Base-by-base conservation (phyloP, 2,888 invertebrate genomes). In the Helleia helle region DNA sequence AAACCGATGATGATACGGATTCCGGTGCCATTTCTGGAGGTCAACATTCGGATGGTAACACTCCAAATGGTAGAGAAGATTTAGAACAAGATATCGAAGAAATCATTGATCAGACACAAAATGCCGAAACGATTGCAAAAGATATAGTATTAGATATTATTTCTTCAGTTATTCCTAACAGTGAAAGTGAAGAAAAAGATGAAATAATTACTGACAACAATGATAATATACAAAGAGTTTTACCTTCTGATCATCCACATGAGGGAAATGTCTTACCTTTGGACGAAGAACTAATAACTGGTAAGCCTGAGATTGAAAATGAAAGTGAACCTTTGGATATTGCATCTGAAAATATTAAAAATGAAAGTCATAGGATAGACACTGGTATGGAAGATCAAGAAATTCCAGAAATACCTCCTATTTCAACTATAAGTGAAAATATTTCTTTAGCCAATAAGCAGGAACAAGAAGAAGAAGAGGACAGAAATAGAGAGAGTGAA, bases 391-490 rank as follows among this genome's bases (percentile, higher is more conserved):
- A 49, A 34, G 86, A 71, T 38, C 60, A 71, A 41, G 69, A 74
- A 51, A 71, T 84, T 36, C 86, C 87, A 42, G 88, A 86, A 69
- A 89, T 91, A 56, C 88, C 90, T 59, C 89, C 90, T 49, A 91
- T 91, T 76, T 90, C 90, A 51, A 90, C 91, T 54, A 90, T 90
- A 65, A 91, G 91, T 84, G 91, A 91, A 80, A 90, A 90, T 61
- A 90, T 88, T 74, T 84, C 86, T 39, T 68, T 84, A 46, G 74
- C 74, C 0, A 80, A 84, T 51, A 84, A 79, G 41, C 56, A 67
- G 38, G 71, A 79, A 38, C 68, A 71, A 24, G 71, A 73, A 36
- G 59, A 57, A 1, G 76, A 74, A 30, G 71, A 72, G n/a, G 73
- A 80, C 2, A 60, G 63, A 8, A 59, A 51, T 44, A 58, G 66